phyloP scores from a whole-genome alignment of 1,140 invertebrate species.

The Camponotus vicinus region DNA sequence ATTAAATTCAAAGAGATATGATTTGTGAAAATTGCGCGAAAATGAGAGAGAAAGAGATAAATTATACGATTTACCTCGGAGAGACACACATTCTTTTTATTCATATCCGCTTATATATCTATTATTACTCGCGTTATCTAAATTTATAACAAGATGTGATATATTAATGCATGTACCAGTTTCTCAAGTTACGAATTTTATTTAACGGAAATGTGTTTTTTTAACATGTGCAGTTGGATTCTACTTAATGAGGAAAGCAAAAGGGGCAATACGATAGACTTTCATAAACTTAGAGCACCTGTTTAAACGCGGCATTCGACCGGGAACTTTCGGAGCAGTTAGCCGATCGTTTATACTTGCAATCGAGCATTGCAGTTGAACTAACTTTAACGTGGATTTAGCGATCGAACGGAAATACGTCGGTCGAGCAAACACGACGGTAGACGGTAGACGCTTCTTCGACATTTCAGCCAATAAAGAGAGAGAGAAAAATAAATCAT shows the following conservation, averaged over 20 bases:
- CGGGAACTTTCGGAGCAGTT: constrained; percentile 27
- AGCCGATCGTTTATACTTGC: constrained; percentile 1
- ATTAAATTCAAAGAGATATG: background rate
- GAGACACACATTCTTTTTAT: background rate
- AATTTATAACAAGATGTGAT: background rate
- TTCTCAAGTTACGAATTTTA: background rate
- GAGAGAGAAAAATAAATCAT: constrained; percentile 4
- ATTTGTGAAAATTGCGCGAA: background rate
- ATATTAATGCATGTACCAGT: background rate
- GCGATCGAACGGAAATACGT: background rate
- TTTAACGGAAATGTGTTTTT: background rate
- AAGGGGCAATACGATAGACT: background rate
- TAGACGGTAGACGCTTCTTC: constrained; percentile 16
- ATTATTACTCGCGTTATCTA: background rate
- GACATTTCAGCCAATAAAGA: constrained; percentile 47
- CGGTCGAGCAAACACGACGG: background rate
- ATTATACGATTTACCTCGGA: background rate
- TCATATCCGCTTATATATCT: background rate
- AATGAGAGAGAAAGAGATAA: too few relatives aligned
- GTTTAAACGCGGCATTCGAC: constrained; percentile 18
- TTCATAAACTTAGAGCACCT: constrained; percentile 22
- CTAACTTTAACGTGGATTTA: constrained; percentile 28
- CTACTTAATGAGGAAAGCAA: background rate
- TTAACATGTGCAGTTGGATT: background rate
- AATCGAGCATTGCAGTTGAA: background rate